Conservation (phyloP, 2,797 vertebrate species). For the Rousettus madagascariensis region DNA sequence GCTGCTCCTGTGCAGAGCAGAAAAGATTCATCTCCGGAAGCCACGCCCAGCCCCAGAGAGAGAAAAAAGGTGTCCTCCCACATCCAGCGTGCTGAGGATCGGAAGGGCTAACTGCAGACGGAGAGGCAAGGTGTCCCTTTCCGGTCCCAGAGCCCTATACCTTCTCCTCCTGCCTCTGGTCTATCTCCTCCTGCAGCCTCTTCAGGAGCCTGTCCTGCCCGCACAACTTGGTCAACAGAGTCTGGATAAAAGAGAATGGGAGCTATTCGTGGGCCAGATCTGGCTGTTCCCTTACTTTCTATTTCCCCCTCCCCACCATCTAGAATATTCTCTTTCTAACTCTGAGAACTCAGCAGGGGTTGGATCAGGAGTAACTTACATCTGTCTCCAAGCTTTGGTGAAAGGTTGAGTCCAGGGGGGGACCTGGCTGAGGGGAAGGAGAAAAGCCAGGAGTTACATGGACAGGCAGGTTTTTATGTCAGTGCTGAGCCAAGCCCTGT, state of each 20-base stretch:
- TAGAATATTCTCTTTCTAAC: background rate
- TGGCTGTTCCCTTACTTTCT: background rate
- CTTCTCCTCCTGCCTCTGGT: slow-evolving; percentile 91
- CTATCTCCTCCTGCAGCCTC: slow-evolving; percentile 88
- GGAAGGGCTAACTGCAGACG: too few species aligned
- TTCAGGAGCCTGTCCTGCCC: slow-evolving; percentile 93
- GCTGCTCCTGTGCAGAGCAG: slow-evolving; percentile 85
- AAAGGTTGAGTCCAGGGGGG: slow-evolving; percentile 45
- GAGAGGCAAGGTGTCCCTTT: background rate
- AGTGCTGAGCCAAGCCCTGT: background rate
- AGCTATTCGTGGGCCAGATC: background rate
- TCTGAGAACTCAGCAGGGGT: background rate
- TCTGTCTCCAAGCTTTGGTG: slow-evolving; percentile 75
- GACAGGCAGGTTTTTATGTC: background rate
- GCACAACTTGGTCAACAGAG: slow-evolving; percentile 91
- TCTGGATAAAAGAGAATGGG: slow-evolving; percentile 79
- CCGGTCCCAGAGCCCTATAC: slow-evolving; percentile 70
- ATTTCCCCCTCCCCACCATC: background rate
- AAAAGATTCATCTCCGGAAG: background rate
- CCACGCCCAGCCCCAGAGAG: background rate
- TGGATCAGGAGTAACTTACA: slow-evolving; percentile 54
- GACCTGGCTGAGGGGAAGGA: slow-evolving; percentile 80
- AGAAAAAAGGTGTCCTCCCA: background rate
- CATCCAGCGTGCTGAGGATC: background rate
- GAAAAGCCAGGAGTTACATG: background rate